These are phyloP conservation scores for Pantala flavescens DNA, from an alignment of 1,140 invertebrate genomes.

Conservation along the genomic window DNA sequence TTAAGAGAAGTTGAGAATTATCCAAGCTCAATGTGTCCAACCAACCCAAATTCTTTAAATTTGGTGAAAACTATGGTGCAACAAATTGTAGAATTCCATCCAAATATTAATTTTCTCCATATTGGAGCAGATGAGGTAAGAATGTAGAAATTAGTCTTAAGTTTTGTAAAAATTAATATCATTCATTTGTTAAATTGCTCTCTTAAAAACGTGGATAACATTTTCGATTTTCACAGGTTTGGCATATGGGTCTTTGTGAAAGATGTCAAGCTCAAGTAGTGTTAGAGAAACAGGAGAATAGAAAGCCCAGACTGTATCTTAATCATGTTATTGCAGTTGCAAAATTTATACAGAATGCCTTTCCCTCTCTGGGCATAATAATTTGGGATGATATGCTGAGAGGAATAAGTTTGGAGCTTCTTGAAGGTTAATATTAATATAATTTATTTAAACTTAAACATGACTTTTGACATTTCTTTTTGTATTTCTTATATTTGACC, in stretches of 20 bases:
- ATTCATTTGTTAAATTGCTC: too few species aligned
- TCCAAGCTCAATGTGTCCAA: slow-evolving; percentile 76
- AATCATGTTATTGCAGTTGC: slow-evolving; percentile 55
- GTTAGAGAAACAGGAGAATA: slow-evolving; percentile 28
- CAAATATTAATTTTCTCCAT: slow-evolving; percentile 56
- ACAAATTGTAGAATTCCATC: slow-evolving; percentile 45
- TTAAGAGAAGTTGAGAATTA: slow-evolving; percentile 65
- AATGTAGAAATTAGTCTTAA: background rate
- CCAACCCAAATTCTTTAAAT: slow-evolving; percentile 45
- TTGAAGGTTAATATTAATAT: slow-evolving; percentile 38
- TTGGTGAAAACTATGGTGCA: slow-evolving; percentile 51
- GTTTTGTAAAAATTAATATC: too few species aligned
- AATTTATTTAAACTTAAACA: too few species aligned
- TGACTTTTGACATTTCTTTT: background rate
- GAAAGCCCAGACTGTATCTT: slow-evolving; percentile 50
- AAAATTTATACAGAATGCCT: slow-evolving; percentile 48
- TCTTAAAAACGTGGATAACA: too few species aligned
- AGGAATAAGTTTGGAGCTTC: slow-evolving; percentile 51
- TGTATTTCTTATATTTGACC: background rate
- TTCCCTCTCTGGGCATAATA: slow-evolving; percentile 57
- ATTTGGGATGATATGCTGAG: slow-evolving; percentile 96
- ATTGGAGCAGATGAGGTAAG: slow-evolving; percentile 67
- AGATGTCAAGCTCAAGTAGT: slow-evolving; percentile 39
- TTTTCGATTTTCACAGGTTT: slow-evolving; percentile 35
- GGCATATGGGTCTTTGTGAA: slow-evolving; percentile 69